These are phyloP conservation scores for Zapus hudsonius DNA, from an alignment of 2,113 vertebrate genomes.

Conservation along the genomic window DNA sequence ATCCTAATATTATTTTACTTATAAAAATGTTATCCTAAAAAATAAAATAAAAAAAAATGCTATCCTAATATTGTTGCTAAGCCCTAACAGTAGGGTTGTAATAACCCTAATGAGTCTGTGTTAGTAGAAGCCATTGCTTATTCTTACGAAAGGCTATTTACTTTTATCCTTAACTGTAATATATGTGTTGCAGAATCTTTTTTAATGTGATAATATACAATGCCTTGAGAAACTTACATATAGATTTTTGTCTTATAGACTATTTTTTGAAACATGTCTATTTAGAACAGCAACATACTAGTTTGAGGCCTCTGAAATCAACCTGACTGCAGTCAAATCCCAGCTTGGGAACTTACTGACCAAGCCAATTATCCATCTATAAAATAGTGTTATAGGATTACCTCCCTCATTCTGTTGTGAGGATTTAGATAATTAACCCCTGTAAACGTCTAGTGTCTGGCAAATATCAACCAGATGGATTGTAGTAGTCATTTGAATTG, in stretches of 20 bases:
- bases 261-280: not conserved
- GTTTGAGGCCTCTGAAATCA: slow-evolving; percentile 16
- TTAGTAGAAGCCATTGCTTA: not conserved
- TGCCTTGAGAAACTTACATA: not conserved
- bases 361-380: not conserved
- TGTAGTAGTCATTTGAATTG: not conserved
- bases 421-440: not conserved
- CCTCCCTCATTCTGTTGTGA: not conserved
- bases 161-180: not conserved
- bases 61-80: not conserved
- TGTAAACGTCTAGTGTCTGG: not conserved
- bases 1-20: not conserved
- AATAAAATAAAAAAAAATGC: no score
- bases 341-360: not conserved
- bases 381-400: not conserved
- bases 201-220: not conserved
- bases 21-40: no score
- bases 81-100: not conserved
- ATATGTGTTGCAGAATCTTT: not conserved
- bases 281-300: not conserved
- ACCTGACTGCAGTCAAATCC: not conserved
- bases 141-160: not conserved
- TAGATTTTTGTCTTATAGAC: not conserved
- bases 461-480: not conserved
- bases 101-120: not conserved